Evolutionary conservation across 2,797 vertebrate species (phyloP).

Genomic region (Echiichthys vipera): DNA sequence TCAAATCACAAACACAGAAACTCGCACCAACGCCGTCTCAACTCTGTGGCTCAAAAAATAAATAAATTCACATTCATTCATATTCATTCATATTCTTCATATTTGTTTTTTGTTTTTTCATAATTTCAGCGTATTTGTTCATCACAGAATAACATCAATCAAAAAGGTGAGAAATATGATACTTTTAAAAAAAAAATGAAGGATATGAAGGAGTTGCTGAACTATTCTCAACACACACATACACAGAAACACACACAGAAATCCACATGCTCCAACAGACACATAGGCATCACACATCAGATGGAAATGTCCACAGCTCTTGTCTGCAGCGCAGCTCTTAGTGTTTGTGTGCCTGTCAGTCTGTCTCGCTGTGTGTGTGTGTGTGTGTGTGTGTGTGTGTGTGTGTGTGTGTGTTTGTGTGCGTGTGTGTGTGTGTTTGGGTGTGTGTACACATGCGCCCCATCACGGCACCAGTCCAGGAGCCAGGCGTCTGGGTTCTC

Average conservation of each 20-base stretch:
- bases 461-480: slow-evolving; percentile 70
- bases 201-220: neutral
- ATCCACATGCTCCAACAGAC: neutral
- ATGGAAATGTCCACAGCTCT: slow-evolving; percentile 18
- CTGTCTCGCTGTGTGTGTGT: neutral
- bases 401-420: neutral
- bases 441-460: slow-evolving; percentile 10
- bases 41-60: too few relatives aligned
- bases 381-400: slow-evolving; percentile 2
- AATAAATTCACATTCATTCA: too few relatives aligned
- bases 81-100: too few relatives aligned
- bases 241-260: neutral
- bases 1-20: slow-evolving; percentile 18
- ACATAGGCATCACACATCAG: slow-evolving; percentile 19
- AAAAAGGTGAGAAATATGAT: neutral
- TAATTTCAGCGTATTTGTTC: neutral
- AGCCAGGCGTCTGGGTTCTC: slow-evolving; percentile 69
- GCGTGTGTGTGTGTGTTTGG: slow-evolving; percentile 7
- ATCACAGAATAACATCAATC: neutral
- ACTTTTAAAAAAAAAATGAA: too few relatives aligned
- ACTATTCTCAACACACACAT: neutral
- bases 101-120: too few relatives aligned
- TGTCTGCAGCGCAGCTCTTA: slow-evolving; percentile 1
- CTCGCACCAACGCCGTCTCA: neutral
- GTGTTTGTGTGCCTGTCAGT: slow-evolving; percentile 16